Evolutionary conservation across 2,888 invertebrate species (phyloP), one percentile per base, ranked within the genome.

Genomic region (Phytoseiulus persimilis): DNA sequence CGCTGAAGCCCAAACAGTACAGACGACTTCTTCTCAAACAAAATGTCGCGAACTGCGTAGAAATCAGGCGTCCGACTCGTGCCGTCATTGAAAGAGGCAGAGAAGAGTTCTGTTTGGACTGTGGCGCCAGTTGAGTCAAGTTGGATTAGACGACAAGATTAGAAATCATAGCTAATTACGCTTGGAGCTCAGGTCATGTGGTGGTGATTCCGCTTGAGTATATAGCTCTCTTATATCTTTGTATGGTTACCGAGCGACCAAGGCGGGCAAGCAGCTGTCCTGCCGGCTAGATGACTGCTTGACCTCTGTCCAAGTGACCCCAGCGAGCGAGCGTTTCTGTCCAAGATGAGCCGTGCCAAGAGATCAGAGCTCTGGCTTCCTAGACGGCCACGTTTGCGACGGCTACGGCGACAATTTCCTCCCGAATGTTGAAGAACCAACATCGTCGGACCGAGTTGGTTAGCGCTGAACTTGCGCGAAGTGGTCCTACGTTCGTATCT

Each of bases 201-300:
- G 65, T 65, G 65, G 23, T 23, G 65, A 2, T 2, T 6, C 28
- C 18, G 65, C 65, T 65, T 65, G 65, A 65, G 65, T 65, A 23
- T 65, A 28, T 65, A 65, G 65, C 28, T 65, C 65, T 65, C 65
- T 65, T 28, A 65, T 65, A 65, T 65, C 65, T 65, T 65, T 28
- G 65, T 11, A 18, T 65, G 18, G 65, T 65, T 65, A 65, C 65
- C 65, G 65, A 65, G 65, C 18, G 28, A 65, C 1, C 14, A 23
- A 65, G 65, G 5, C 9, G 18, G 65, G 5, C 5, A 65, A 18
- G 65, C 65, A 65, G 65, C 65, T 65, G 65, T 65, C 65, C 18
- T 65, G 65, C 65, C 65, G 65, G 65, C 65, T 65, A 65, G 65
- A 65, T 65, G 65, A 65, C 65, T 65, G 65, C 65, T 65, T 65